Evolutionary conservation across 2,797 vertebrate genomes (phyloP), one percentile per base, ranked within the genome.

Genomic region (Fistularia tabacaria): DNA sequence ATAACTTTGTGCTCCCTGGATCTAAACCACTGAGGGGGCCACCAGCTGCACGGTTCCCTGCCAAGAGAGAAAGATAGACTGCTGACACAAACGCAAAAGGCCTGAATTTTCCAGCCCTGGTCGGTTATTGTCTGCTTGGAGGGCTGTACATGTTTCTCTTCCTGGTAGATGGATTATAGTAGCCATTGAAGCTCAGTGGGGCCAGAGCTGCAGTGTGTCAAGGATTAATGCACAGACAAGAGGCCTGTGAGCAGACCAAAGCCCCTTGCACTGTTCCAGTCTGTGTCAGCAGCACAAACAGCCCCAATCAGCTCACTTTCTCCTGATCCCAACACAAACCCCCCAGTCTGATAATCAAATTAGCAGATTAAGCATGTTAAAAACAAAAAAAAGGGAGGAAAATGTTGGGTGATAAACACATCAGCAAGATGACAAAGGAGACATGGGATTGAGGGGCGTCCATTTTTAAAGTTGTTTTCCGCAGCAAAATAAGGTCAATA

Each of bases 161-260:
- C 87, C 85, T 77, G 78, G 76, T 79, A 75, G 79, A 74, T 75
- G 87, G 88, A 91, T 91, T 90, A 90, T 76, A 57, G 79, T 69
- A 50, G 81, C 86, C 74, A 83, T 86, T 87, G 80, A 87, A 77
- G 75, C 68, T 55, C 57, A 47, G 14, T 72, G 71, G 74, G 79
- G 69, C 72, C 67, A 66, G 60, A 64, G 65, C 56, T 82, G 54
- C 79, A 74, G 73, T 80, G 71, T 72, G 74, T 84, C 76, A 66
- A 76, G 84, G 88, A 88, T 89, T 86, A 89, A 79, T 76, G 79
- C 51, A 77, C 76, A 79, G 81, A 81, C 80, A 78, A 80, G 78
- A 57, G 87, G 58, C 64, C 68, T 66, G 67, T 46, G 59, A 76
- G 64, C 73, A 73, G 56, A 36, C 69, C 71, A 85, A 80, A 85